Conservation (phyloP, 23 tunicate species). For the Diplosoma virens region DNA sequence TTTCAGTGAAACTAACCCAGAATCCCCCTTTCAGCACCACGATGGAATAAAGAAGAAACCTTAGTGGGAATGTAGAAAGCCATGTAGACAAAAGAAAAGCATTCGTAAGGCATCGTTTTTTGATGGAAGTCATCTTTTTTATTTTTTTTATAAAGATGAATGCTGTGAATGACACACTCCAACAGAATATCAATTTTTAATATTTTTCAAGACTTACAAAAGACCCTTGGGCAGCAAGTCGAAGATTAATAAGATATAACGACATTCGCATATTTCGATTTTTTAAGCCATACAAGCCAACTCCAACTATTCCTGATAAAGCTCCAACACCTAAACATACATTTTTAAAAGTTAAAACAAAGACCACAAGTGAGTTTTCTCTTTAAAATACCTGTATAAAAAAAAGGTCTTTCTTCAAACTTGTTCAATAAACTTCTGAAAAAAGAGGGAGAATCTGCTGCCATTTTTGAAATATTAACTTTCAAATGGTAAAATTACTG, state of each 20-base stretch:
- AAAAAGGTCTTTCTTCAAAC: neutral
- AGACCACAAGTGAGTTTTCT: neutral
- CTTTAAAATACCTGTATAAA: conserved; percentile 6
- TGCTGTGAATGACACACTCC: no score
- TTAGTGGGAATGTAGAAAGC: no score
- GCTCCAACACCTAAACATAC: conserved; percentile 5
- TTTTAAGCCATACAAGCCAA: conserved; percentile 22
- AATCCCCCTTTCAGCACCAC: no score
- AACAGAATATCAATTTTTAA: no score
- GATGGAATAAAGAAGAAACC: no score
- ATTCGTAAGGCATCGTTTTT: no score
- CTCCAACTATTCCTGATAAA: conserved; percentile 14
- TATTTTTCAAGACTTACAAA: conserved; percentile 45
- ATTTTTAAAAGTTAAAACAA: neutral
- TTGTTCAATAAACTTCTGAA: neutral
- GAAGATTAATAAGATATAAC: conserved; percentile 28
- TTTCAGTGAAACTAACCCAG: no score
- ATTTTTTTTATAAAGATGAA: no score
- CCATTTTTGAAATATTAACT: neutral
- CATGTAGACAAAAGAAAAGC: no score
- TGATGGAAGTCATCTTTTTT: no score
- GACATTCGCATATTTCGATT: conserved; percentile 16
- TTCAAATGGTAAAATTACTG: neutral
- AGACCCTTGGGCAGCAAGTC: conserved; percentile 38
- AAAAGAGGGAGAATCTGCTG: neutral